Percentiles rank a stretch among this genome's conserved stretches.
Evolutionary conservation across 2,113 vertebrate genomes (phyloP).

Genomic region (Pao palembangensis): DNA sequence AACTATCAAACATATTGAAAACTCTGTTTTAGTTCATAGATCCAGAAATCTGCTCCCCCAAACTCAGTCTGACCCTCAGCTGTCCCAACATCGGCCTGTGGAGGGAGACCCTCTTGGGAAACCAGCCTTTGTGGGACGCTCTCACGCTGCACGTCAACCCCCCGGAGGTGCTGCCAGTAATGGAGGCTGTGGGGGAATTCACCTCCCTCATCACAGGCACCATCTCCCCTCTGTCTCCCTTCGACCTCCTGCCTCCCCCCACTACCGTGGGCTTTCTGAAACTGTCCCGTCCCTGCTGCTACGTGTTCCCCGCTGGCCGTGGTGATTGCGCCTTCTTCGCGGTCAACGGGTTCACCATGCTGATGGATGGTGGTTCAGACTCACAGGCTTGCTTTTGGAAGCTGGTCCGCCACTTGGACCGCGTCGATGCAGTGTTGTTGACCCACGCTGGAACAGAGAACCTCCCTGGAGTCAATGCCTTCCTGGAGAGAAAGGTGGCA

Average conservation of each 20-base stretch:
- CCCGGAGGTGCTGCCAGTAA: slow-evolving; percentile 70
- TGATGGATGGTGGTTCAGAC: slow-evolving; percentile 92
- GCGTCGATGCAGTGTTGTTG: slow-evolving; percentile 89
- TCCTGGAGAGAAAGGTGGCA: slow-evolving; percentile 86
- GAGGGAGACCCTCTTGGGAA: slow-evolving; percentile 72
- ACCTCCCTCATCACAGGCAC: slow-evolving; percentile 86
- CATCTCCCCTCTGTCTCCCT: slow-evolving; percentile 80
- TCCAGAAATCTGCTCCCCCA: slow-evolving; percentile 42
- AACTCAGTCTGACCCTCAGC: slow-evolving; percentile 80
- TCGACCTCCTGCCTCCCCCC: slow-evolving; percentile 90
- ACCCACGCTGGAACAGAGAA: slow-evolving; percentile 88
- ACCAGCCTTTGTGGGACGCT: slow-evolving; percentile 74
- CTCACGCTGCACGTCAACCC: slow-evolving; percentile 84
- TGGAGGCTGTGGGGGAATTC: slow-evolving; percentile 88
- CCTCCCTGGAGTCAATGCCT: slow-evolving; percentile 85
- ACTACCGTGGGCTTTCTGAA: slow-evolving; percentile 90
- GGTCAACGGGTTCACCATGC: slow-evolving; percentile 88
- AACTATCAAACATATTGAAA: not conserved
- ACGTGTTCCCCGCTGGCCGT: slow-evolving; percentile 89
- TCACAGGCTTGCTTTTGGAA: slow-evolving; percentile 93
- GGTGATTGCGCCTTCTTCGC: slow-evolving; percentile 93
- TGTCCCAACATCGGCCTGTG: slow-evolving; percentile 84
- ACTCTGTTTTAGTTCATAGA: slow-evolving; percentile 39
- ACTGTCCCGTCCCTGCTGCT: slow-evolving; percentile 94
- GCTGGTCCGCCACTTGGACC: slow-evolving; percentile 93